Base-by-base conservation (phyloP, 1,140 invertebrate genomes). In the Proctacanthus coquilletti region DNA sequence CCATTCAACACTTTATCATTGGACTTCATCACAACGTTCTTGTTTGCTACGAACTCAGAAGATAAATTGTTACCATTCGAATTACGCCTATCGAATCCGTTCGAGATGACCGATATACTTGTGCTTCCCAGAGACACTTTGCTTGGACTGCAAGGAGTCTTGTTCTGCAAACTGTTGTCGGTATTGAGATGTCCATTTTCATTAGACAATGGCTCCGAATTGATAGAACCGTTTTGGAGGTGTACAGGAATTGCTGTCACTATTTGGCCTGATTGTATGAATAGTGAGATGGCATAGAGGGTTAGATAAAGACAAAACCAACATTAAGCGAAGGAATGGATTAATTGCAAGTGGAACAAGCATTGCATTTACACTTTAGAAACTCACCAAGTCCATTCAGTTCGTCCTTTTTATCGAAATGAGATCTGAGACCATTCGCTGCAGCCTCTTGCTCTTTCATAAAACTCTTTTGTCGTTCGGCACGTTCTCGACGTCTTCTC, bases 401-500 rank as follows among this genome's bases (percentile, higher is more conserved):
- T 56, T 64, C 67, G 47, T 68, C 67, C 31, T 68, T 60, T 35
- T 58, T 58, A 52, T 61, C 62, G 39, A 57, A 53, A 45, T 40
- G 66, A 44, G 46, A 66, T 54, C 58, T 64, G 49, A 65, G 63
- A 49, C 54, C 53, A 42, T 67, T 70, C 42, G 69, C 70, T 33
- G 68, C 69, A 60, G 78, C 74, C 55, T 77, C 81, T 51, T 86
- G 82, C 51, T 86, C 82, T 52, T 75, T 74, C 46, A 84, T 74
- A 55, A 85, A 80, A 48, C 74, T 78, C 42, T 77, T 70, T 54
- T 89, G 84, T 45, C 83, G 67, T 54, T 85, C 79, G 5, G 80
- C 78, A 39, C 83, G 69, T 59, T 84, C 80, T 29, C 80, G 62
- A 37, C 82, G 64, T 40, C 78, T 64, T 45, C 79, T 65, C 38